phyloP scores from a whole-genome alignment of 1,140 invertebrate species.

The Aphis craccivora region DNA sequence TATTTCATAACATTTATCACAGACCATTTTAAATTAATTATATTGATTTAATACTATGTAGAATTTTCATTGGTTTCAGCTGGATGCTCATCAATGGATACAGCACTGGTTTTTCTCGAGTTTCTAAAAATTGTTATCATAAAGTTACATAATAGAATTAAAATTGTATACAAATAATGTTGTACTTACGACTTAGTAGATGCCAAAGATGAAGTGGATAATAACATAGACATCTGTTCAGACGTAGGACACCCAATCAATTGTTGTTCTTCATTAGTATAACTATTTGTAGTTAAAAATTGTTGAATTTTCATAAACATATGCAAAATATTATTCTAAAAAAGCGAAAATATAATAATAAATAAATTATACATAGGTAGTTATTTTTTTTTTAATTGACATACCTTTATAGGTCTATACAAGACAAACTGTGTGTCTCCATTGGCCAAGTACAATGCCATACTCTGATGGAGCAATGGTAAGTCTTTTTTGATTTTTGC shows the following conservation, averaged over 20 bases:
- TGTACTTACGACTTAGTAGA: conserved; percentile 35
- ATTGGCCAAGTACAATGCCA: conserved; percentile 96
- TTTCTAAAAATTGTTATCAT: not conserved
- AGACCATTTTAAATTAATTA: not conserved
- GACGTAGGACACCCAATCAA: conserved; percentile 87
- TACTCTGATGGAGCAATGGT: conserved; percentile 81
- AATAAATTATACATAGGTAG: not conserved
- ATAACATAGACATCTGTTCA: conserved; percentile 89
- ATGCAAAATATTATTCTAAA: conserved; percentile 86
- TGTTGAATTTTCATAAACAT: conserved; percentile 85
- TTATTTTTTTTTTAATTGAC: conserved; percentile 44
- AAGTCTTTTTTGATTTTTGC: conserved; percentile 81
- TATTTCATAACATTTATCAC: conserved; percentile 29
- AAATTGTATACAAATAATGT: not conserved
- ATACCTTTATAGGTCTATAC: conserved; percentile 88
- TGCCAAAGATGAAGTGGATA: conserved; percentile 76
- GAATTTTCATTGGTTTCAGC: conserved; percentile 27
- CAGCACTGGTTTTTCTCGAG: conserved; percentile 46
- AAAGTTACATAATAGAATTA: not conserved
- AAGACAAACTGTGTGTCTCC: conserved; percentile 95
- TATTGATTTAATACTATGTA: not conserved
- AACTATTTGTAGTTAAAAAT: conserved; percentile 74
- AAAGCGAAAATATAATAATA: conserved; percentile 62
- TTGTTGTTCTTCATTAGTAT: conserved; percentile 80
- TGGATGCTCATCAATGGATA: conserved; percentile 44